Evolutionary conservation across 2,113 vertebrate species (phyloP).

Genomic region (Atrichornis clamosus): DNA sequence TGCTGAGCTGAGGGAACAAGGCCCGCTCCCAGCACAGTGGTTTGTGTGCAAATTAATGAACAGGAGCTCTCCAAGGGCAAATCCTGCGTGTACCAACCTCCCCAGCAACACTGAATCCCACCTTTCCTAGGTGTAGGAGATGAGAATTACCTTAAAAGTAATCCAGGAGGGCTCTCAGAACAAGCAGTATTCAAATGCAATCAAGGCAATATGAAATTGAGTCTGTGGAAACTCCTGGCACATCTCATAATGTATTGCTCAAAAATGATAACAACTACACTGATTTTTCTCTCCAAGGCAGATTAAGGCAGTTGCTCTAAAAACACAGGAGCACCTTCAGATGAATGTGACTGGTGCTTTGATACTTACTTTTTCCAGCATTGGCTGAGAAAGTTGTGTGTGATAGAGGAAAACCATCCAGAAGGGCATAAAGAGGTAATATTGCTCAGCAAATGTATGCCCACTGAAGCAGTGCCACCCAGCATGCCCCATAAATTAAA

Average conservation of each 20-base stretch:
- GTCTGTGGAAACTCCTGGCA: background rate
- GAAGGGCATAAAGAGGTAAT: background rate
- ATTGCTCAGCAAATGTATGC: slow-evolving; percentile 5
- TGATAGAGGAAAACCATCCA: background rate
- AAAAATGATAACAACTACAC: background rate
- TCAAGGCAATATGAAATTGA: background rate
- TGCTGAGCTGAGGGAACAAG: background rate
- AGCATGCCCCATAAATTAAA: slow-evolving; percentile 50
- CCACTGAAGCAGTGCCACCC: slow-evolving; percentile 4
- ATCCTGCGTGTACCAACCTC: background rate
- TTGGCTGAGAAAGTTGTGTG: background rate
- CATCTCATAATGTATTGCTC: background rate
- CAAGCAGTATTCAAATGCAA: slow-evolving; percentile 15
- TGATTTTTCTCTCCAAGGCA: background rate
- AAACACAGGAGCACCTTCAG: background rate
- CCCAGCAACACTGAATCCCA: background rate
- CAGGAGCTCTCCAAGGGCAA: background rate
- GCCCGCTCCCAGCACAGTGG: background rate
- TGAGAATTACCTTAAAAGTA: background rate
- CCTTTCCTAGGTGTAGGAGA: background rate
- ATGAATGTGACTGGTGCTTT: background rate
- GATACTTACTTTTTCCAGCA: background rate
- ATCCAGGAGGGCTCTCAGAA: slow-evolving; percentile 6
- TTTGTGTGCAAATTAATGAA: background rate
- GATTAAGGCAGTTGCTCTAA: background rate